These are phyloP conservation scores for Alouatta palliata DNA, from an alignment of 2,113 vertebrate genomes.

Conservation along the genomic window DNA sequence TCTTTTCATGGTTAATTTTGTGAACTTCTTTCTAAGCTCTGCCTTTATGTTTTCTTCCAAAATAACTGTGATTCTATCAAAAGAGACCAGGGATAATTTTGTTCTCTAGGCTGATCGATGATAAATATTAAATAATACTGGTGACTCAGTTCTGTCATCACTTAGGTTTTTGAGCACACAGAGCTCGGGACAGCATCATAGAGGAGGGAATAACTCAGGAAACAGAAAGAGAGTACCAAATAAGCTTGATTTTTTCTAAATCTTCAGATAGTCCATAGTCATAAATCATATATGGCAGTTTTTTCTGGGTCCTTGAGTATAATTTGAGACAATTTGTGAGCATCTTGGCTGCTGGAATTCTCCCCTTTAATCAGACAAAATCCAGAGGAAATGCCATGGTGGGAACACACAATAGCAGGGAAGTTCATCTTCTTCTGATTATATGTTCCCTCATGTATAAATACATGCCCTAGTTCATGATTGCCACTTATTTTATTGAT, in stretches of 20 bases:
- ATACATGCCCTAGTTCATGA: background rate
- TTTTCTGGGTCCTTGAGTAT: background rate
- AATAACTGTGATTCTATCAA: background rate
- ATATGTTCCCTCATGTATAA: background rate
- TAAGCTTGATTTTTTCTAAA: background rate
- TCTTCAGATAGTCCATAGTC: background rate
- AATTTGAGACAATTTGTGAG: background rate
- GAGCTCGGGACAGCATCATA: background rate
- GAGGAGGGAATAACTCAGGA: background rate
- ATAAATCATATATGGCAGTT: background rate
- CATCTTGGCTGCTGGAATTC: background rate
- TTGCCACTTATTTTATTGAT: background rate
- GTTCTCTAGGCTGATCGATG: slow-evolving; percentile 30
- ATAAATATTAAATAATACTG: slow-evolving; percentile 40
- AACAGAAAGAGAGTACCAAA: background rate
- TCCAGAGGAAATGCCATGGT: background rate
- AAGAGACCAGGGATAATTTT: slow-evolving; percentile 1
- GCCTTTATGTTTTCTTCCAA: slow-evolving; percentile 34
- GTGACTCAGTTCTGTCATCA: slow-evolving; percentile 31
- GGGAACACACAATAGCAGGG: background rate
- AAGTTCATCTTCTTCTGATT: background rate
- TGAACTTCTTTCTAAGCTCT: background rate
- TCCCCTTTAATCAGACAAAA: background rate
- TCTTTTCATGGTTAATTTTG: background rate
- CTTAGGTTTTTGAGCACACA: background rate